Conservation (phyloP, 2,888 invertebrate genomes). For the Drosophila phalerata region DNA sequence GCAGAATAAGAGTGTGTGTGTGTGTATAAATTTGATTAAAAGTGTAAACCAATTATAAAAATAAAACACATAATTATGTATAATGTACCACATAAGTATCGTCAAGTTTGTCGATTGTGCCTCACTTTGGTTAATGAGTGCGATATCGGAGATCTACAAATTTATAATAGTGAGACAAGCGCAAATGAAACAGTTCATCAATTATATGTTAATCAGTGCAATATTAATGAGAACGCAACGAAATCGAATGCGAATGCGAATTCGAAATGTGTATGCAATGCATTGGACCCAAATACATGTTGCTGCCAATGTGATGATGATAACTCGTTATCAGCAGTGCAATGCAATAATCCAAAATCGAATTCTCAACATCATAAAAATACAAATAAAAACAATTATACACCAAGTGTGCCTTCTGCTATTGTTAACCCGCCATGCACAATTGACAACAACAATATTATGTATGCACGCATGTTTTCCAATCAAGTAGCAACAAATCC, state of each 20-base stretch:
- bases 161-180: constrained; percentile 73
- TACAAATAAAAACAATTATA: constrained; percentile 53
- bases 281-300: constrained; percentile 55
- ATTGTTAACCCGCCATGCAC: constrained; percentile 48
- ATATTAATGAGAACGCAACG: constrained; percentile 43
- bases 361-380: constrained; percentile 46
- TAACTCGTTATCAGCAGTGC: constrained; percentile 62
- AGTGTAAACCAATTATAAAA: constrained; percentile 48
- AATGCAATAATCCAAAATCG: constrained; percentile 54
- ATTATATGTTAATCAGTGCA: constrained; percentile 37
- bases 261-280: constrained; percentile 58
- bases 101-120: constrained; percentile 97
- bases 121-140: constrained; percentile 92
- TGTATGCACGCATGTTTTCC: constrained; percentile 38
- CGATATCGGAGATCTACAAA: constrained; percentile 89
- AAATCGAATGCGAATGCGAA: background rate
- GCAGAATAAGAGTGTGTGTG: constrained; percentile 44
- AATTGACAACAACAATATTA: constrained; percentile 45
- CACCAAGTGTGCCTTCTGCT: constrained; percentile 66
- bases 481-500: constrained; percentile 45
- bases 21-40: constrained; percentile 50
- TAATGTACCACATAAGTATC: constrained; percentile 96
- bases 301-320: constrained; percentile 67
- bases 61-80: constrained; percentile 89
- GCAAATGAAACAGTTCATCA: constrained; percentile 29